Conservation (phyloP, 1,140 invertebrate species). For the Periplaneta americana region DNA sequence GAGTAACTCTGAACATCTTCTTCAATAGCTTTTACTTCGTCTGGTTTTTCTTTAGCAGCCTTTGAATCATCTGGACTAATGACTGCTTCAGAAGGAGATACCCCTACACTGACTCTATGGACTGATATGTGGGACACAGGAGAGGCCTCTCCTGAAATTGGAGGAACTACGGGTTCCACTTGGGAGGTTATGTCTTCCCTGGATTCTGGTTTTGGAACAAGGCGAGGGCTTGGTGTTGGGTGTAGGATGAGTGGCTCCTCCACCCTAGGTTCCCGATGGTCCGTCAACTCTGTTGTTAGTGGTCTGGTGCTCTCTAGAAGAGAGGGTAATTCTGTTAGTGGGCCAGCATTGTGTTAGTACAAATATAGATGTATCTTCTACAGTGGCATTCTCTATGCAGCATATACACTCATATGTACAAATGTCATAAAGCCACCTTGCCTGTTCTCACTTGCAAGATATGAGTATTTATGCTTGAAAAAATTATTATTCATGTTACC, state of each 20-base stretch:
- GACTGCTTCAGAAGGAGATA: conserved; percentile 10
- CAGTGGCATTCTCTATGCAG: background rate
- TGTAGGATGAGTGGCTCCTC: conserved; percentile 13
- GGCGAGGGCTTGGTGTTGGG: conserved; percentile 7
- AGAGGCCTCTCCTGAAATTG: background rate
- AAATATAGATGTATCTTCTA: background rate
- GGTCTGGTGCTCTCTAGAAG: conserved; percentile 34
- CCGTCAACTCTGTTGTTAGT: conserved; percentile 25
- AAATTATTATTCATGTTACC: too few species aligned
- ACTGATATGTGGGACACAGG: conserved; percentile 5
- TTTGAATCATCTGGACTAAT: background rate
- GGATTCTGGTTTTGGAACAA: conserved; percentile 34
- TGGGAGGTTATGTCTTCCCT: conserved; percentile 24
- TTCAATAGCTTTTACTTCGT: background rate
- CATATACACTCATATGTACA: background rate
- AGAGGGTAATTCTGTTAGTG: conserved; percentile 35
- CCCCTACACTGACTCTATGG: background rate
- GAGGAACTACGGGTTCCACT: background rate
- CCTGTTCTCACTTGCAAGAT: too few species aligned
- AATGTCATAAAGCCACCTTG: background rate
- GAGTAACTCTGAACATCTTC: conserved; percentile 34
- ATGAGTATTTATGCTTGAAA: too few species aligned
- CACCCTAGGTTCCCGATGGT: conserved; percentile 23
- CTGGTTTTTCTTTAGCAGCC: background rate
- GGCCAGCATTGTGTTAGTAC: conserved; percentile 23